Evolutionary conservation across 2,113 vertebrate genomes (phyloP), one percentile per base, ranked within the genome.

Genomic region (Athene cunicularia): DNA sequence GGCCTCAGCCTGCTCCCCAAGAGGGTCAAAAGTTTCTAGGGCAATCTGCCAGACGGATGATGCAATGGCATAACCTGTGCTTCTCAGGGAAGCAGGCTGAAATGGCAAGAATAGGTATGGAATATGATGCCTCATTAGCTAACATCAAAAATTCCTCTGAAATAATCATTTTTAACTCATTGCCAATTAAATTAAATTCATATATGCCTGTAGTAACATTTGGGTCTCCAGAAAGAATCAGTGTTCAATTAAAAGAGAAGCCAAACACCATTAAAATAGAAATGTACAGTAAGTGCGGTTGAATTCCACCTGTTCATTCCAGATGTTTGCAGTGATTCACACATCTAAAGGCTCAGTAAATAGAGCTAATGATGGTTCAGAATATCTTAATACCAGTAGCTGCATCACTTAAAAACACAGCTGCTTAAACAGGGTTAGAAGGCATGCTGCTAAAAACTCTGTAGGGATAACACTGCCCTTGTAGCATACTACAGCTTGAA

Each of bases 261-360:
- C 37, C 89, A 94, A 96, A 91, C 87, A 80, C 93, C 91, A 95
- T 94, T 90, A 95, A 91, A 96, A 94, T 47, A 88, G 84, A 80
- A 94, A 93, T 5, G 45, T 53, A 43, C 41, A 27, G 67, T 67
- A 80, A 91, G 71, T 90, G 74, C 15, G 3, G 93, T 55, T 92
- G 84, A 86, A 93, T 93, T 93, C 96, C 97, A 97, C 96, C 96
- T 97, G 96, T 94, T 97, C 96, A 6, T 90, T 96, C 97, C 97
- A 97, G 97, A 97, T 97, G 97, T 97, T 97, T 95, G 95, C 94
- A 96, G 89, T 86, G 87, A 87, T 93, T 94, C 94, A 47, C 32
- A 95, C 91, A 96, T 97, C 95, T 96, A 93, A 97, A 90, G 91
- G 77, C 86, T 97, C 86, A 66, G 94, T 47, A 95, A 95, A 97